These are phyloP conservation scores for Aleiodes alternator DNA, from an alignment of 2,888 invertebrate genomes.

Conservation along the genomic window DNA sequence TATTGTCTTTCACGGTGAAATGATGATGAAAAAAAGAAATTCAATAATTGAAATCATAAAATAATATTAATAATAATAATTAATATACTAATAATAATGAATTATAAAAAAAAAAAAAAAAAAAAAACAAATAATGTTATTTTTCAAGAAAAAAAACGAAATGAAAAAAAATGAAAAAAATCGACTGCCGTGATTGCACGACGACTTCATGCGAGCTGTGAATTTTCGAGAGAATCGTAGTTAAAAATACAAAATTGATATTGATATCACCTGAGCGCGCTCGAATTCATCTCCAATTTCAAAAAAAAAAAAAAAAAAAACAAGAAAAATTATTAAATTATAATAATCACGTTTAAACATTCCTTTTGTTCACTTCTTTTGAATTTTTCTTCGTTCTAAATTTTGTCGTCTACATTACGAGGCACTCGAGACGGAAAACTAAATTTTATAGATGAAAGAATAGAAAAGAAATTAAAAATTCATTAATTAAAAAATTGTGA, in stretches of 20 bases:
- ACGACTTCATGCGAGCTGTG: conserved; percentile 50
- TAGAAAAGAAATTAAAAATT: conserved; percentile 32
- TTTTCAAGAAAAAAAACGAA: conserved; percentile 2
- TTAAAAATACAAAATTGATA: conserved; percentile 53
- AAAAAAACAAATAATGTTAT: conserved; percentile 12
- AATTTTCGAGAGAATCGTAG: conserved; percentile 60
- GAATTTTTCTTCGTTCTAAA: conserved; percentile 19
- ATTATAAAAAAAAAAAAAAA: conserved; percentile 20
- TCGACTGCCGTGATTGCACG: conserved; percentile 35
- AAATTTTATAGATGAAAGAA: conserved; percentile 31
- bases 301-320: conserved; percentile 5
- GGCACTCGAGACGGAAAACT: conserved; percentile 27
- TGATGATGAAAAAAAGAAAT: conserved; percentile 1
- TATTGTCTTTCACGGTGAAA: conserved; percentile 29
- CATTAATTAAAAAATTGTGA: conserved; percentile 28
- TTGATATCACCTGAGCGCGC: conserved; percentile 44
- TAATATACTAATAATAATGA: conserved; percentile 15
- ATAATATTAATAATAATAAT: conserved; percentile 11
- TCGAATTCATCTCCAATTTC: conserved; percentile 40
- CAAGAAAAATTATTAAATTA: neutral
- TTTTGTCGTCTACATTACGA: conserved; percentile 24
- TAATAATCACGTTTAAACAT: conserved; percentile 7
- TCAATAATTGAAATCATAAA: conserved; percentile 34
- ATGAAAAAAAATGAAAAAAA: neutral
- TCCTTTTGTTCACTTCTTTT: conserved; percentile 24